Base-by-base conservation (phyloP, 2,113 vertebrate species). In the Chunga burmeisteri region DNA sequence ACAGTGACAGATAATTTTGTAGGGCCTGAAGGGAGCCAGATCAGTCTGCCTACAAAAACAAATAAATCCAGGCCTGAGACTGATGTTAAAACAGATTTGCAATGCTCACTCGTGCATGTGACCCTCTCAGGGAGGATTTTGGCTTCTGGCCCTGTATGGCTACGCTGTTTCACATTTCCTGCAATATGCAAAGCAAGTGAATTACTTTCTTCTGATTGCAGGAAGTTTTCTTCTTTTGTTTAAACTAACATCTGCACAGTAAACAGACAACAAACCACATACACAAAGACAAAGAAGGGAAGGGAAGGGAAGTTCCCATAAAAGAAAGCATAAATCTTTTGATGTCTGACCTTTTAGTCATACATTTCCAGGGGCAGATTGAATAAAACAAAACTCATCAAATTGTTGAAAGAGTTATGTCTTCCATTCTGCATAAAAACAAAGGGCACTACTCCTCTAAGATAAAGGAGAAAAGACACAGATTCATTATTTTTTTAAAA, bases 1-100 rank as follows among this genome's bases (percentile, higher is more conserved):
- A 97, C 93, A 97, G 96, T 98, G 97, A 98, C 92, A 97, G 96
- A 98, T 98, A 75, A 96, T 98, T 97, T 89, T 85, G 59, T 61
- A 93, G 49, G 87, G 73, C 81, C 82, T 83, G 77, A 85, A 95
- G 93, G 95, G 86, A 98, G 85, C 30, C 84, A 96, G 93, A 97
- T 97, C 96, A 91, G 86, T 95, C 95, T 98, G 88, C 73, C 95
- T 97, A 96, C 91, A 94, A 98, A 98, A 98, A 96, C 92, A 98
- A 98, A 98, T 97, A 98, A 97, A 98, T 97, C 83, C 75, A 94
- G 71, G 58, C 87, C 94, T 88, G 85, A 93, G 85, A 96, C 34
- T 13, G 68, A 97, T 92, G 91, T 96, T 97, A 84, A 89, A 97
- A 96, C 92, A 96, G 59, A 97, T 97, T 97, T 98, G 96, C 90